A percentile compares a stretch with the other conserved stretches of the same genome.
These are phyloP conservation scores for Hemaris fuciformis DNA, from an alignment of 2,888 invertebrate genomes.

Conservation along the genomic window DNA sequence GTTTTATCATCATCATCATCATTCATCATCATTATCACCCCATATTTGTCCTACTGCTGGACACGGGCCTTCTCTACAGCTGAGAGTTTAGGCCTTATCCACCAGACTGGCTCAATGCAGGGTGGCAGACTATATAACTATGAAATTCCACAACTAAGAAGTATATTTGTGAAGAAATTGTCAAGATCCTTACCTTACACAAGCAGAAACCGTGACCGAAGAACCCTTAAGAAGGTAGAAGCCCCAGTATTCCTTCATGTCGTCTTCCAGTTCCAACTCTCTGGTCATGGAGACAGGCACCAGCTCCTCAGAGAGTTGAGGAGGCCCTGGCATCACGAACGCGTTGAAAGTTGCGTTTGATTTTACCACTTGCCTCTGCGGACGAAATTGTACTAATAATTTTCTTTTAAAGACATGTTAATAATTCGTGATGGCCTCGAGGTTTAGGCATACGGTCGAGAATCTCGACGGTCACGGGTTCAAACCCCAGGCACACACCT, in stretches of 20 bases:
- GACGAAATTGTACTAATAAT: neutral
- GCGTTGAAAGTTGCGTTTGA: constrained; percentile 90
- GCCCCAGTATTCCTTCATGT: constrained; percentile 92
- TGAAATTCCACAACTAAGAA: neutral
- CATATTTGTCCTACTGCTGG: no score
- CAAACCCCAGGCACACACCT: no score
- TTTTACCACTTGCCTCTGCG: constrained; percentile 84
- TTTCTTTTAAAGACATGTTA: neutral
- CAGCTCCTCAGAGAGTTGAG: constrained; percentile 79
- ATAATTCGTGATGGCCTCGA: no score
- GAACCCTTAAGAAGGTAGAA: constrained; percentile 89
- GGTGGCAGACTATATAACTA: no score
- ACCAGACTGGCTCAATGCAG: no score
- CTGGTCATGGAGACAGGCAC: constrained; percentile 86
- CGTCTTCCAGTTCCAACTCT: constrained; percentile 86
- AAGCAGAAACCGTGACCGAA: constrained; percentile 87
- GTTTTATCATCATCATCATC: no score
- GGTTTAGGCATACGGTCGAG: no score
- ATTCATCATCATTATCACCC: no score
- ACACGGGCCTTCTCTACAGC: no score
- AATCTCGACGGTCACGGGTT: no score
- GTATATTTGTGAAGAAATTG: no score
- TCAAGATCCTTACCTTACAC: constrained; percentile 82
- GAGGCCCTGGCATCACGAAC: constrained; percentile 84
- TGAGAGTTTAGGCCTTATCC: no score